Percentiles rank a stretch among this genome's conserved stretches.
phyloP scores from a whole-genome alignment of 1,140 invertebrate genomes.

The Akabosia matsudoensis region DNA sequence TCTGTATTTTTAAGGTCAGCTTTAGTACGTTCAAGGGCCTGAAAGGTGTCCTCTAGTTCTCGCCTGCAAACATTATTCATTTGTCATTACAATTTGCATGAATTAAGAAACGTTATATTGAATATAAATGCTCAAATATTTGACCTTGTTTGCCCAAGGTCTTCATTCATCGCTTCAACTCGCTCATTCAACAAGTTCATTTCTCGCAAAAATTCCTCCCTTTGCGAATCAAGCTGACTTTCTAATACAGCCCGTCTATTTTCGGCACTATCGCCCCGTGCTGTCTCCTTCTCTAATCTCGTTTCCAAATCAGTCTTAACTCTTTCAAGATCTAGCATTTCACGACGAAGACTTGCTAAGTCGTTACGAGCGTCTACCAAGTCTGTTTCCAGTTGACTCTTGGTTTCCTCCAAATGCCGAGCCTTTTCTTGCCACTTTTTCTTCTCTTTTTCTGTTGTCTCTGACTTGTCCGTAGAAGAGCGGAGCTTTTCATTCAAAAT shows the following conservation, averaged over 20 bases:
- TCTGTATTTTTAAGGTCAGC: slow-evolving; percentile 41
- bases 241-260: slow-evolving; percentile 52
- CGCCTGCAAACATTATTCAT: slow-evolving; percentile 33
- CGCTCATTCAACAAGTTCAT: slow-evolving; percentile 39
- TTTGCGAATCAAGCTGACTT: slow-evolving; percentile 68
- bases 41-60: slow-evolving; percentile 42
- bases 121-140: slow-evolving; percentile 10
- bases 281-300: slow-evolving; percentile 40
- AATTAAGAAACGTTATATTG: not conserved
- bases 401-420: slow-evolving; percentile 30
- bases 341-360: slow-evolving; percentile 39
- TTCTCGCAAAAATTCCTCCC: slow-evolving; percentile 50
- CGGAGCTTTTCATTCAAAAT: slow-evolving; percentile 42
- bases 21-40: slow-evolving; percentile 40
- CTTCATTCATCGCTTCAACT: slow-evolving; percentile 41
- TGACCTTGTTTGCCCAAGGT: slow-evolving; percentile 40
- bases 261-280: slow-evolving; percentile 38
- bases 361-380: slow-evolving; percentile 42
- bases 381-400: slow-evolving; percentile 36
- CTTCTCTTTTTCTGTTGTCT: slow-evolving; percentile 42
- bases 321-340: slow-evolving; percentile 61
- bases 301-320: slow-evolving; percentile 49
- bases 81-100: not conserved
- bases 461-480: slow-evolving; percentile 33
- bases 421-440: slow-evolving; percentile 40